Conservation (phyloP, 2,797 vertebrate species). For the Muscicapa striata region DNA sequence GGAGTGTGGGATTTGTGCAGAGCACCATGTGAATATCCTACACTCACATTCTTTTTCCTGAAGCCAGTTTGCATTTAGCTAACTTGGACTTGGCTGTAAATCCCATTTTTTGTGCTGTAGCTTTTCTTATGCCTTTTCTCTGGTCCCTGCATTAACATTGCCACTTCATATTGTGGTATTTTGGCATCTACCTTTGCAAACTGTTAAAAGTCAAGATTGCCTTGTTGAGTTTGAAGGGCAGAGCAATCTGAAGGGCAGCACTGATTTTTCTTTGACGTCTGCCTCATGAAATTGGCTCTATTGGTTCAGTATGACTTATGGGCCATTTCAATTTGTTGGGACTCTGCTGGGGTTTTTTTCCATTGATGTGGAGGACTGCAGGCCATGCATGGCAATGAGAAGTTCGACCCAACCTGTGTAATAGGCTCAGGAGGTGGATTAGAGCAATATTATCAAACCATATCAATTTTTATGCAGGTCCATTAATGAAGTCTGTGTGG, state of each 20-base stretch:
- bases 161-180: background rate
- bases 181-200: background rate
- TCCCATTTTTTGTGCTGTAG: background rate
- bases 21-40: background rate
- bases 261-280: background rate
- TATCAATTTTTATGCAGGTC: background rate
- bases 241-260: background rate
- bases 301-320: background rate
- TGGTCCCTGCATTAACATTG: background rate
- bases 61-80: background rate
- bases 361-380: background rate
- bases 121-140: background rate
- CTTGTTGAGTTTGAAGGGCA: background rate
- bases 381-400: background rate
- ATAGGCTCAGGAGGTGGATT: background rate
- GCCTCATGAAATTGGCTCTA: background rate
- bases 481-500: background rate
- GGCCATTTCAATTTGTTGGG: background rate
- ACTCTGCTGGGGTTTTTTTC: background rate
- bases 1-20: background rate
- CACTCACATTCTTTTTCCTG: background rate
- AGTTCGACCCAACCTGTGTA: background rate
- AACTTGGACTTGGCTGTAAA: background rate
- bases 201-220: background rate
- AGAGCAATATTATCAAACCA: background rate